Conservation (phyloP, 1,140 invertebrate species). For the Aradophagus sp. region DNA sequence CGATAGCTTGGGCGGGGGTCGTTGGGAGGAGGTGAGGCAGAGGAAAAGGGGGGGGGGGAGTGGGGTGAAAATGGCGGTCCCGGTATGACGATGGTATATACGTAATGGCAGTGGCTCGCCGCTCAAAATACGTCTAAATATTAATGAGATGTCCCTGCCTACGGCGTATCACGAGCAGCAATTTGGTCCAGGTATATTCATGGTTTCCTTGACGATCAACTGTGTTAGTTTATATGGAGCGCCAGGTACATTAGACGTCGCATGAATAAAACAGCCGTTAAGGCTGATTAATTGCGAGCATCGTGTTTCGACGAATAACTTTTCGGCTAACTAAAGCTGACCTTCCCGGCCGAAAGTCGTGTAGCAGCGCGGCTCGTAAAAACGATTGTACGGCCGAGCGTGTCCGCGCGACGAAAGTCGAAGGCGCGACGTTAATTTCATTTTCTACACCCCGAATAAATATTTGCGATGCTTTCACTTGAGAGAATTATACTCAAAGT, state of each 20-base stretch:
- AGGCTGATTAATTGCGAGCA: slow-evolving; percentile 46
- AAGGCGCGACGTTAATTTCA: slow-evolving; percentile 40
- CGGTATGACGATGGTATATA: slow-evolving; percentile 45
- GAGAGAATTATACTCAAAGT: slow-evolving; percentile 49
- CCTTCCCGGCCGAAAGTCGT: too few relatives aligned
- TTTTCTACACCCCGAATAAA: slow-evolving; percentile 38
- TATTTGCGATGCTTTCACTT: slow-evolving; percentile 49
- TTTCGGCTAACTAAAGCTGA: too few relatives aligned
- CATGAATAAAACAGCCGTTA: slow-evolving; percentile 48
- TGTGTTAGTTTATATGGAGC: slow-evolving; percentile 49
- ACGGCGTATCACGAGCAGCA: slow-evolving; percentile 60
- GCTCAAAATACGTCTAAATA: slow-evolving; percentile 75
- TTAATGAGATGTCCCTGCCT: slow-evolving; percentile 74
- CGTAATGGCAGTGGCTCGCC: slow-evolving; percentile 63
- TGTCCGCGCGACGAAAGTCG: too few relatives aligned
- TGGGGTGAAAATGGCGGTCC: slow-evolving; percentile 51
- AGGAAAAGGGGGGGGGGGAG: slow-evolving; percentile 29
- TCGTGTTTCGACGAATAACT: slow-evolving; percentile 33
- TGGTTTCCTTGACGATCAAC: slow-evolving; percentile 59
- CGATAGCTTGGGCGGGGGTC: slow-evolving; percentile 56
- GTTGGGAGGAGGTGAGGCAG: too few relatives aligned
- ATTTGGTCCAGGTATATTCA: slow-evolving; percentile 60
- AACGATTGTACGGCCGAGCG: too few relatives aligned
- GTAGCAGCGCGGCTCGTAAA: too few relatives aligned
- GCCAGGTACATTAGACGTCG: slow-evolving; percentile 40